These are phyloP conservation scores for Rachycentron canadum DNA, from an alignment of 2,797 vertebrate genomes.

Conservation along the genomic window DNA sequence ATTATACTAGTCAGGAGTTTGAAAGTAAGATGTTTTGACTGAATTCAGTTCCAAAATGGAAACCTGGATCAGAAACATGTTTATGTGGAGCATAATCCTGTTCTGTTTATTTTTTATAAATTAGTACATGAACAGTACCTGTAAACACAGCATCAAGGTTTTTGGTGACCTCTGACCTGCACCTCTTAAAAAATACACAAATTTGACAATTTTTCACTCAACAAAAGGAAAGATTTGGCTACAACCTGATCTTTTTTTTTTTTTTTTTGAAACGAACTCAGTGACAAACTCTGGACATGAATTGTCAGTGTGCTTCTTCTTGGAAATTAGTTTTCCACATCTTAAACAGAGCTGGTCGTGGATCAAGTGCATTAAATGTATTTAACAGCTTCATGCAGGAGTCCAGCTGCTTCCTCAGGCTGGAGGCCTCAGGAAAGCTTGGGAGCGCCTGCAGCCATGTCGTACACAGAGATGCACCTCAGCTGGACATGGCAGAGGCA, in stretches of 20 bases:
- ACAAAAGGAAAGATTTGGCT: neutral
- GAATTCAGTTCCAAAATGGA: neutral
- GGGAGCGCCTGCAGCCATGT: constrained; percentile 15
- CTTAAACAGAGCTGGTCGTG: constrained; percentile 27
- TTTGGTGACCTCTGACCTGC: constrained; percentile 10
- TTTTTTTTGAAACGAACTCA: constrained; percentile 17
- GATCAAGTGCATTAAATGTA: constrained; percentile 26
- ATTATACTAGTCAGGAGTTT: neutral
- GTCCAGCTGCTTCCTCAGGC: constrained; percentile 16
- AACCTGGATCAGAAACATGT: neutral
- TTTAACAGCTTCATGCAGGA: constrained; percentile 35
- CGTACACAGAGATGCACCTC: constrained; percentile 17
- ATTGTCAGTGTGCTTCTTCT: neutral
- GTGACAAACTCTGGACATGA: constrained; percentile 9
- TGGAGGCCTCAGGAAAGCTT: constrained; percentile 39
- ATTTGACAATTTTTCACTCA: rapidly evolving
- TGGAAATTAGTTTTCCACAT: constrained; percentile 50
- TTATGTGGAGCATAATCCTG: too few relatives aligned
- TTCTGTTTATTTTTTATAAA: neutral
- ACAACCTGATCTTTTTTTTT: too few relatives aligned
- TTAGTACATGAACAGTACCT: neutral
- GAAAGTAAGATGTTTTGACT: neutral
- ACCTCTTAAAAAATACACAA: neutral
- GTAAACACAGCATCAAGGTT: neutral
- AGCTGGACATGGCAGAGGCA: neutral